A percentile compares a stretch with the other conserved stretches of the same genome.
phyloP scores from a whole-genome alignment of 2,113 vertebrate genomes.

The Pseudolaguvia tuberculata region DNA sequence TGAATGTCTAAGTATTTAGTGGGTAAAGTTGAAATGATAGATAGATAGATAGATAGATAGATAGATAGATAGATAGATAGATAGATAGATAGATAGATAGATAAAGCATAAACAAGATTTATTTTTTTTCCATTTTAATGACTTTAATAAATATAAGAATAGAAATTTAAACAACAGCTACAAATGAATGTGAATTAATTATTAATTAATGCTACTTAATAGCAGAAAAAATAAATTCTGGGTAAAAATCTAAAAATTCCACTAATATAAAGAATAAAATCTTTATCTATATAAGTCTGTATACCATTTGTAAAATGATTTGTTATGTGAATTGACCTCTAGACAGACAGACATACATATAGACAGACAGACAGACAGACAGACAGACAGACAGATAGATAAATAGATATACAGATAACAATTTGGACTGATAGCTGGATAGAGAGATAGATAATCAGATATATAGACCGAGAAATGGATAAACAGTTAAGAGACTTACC shows the following conservation, averaged over 20 bases:
- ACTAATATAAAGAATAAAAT: too few species aligned
- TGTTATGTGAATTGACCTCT: too few species aligned
- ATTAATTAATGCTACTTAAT: not conserved
- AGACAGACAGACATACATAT: not conserved
- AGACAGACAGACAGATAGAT: not conserved
- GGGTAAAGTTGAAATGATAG: too few species aligned
- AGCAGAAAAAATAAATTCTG: too few species aligned
- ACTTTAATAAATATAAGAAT: too few species aligned
- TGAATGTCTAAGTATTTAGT: not conserved
- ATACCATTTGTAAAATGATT: too few species aligned
- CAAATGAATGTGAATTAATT: not conserved
- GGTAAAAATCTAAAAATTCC: not conserved
- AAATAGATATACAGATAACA: constrained; percentile 4
- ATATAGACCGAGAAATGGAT: not conserved
- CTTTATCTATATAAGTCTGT: too few species aligned
- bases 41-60: not conserved
- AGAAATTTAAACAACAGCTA: not conserved
- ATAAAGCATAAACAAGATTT: too few species aligned
- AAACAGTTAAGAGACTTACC: constrained; percentile 15
- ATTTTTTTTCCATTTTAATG: too few species aligned
- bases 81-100: not conserved
- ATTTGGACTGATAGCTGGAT: not conserved
- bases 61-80: not conserved
- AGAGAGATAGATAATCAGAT: not conserved
- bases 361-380: not conserved